Base-by-base conservation (phyloP, 2,888 invertebrate species). In the Actias luna region DNA sequence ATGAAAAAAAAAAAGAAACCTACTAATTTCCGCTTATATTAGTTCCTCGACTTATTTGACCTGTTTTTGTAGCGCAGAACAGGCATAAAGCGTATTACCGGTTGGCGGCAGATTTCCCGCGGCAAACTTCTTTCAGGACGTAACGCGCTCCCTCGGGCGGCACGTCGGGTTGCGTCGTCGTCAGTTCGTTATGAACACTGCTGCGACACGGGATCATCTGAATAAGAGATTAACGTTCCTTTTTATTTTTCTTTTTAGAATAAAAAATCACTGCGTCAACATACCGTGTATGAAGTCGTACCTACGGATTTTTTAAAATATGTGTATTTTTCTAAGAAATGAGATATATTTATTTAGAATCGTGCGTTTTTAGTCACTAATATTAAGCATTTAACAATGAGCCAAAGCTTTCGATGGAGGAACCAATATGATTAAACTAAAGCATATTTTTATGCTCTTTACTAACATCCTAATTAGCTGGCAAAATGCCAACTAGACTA, bases 161-260 rank as follows among this genome's bases (percentile, higher is more conserved):
- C 22, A 58, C 35, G 57, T 22, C 7, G 59, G 39, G 27, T 57
- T 8, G 39, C 36, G 57, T 63, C 63, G 57, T 58, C 61, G 63
- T 5, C 58, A 58, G 58, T 63, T 63, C 61, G 58, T 61, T 63
- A 58, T 29, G 58, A 42, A 42, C 18, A 16, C 50, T 42, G 33
- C 35, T 33, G n/a, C 14, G 58, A 55, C 57, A 29, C 57, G 52
- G 22, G 27, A 39, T 61, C 39, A 52, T 58, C 58, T 64, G 59
- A 64, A 61, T 61, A 59, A 64, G 58, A 59, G 59, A 58, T 60
- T 42, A 52, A 31, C 27, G 60, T 18, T 59, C 14, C 29, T n/a
- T 63, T 63, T 59, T 42, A 27, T 42, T 35, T 63, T 42, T 35
- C 14, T 18, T 35, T 18, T 42, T 22, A 42, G 10, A 25, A 59